Percentiles rank a stretch among this genome's conserved stretches.
Evolutionary conservation across 2,113 vertebrate species (phyloP).

Genomic region (Centropus unirufus): DNA sequence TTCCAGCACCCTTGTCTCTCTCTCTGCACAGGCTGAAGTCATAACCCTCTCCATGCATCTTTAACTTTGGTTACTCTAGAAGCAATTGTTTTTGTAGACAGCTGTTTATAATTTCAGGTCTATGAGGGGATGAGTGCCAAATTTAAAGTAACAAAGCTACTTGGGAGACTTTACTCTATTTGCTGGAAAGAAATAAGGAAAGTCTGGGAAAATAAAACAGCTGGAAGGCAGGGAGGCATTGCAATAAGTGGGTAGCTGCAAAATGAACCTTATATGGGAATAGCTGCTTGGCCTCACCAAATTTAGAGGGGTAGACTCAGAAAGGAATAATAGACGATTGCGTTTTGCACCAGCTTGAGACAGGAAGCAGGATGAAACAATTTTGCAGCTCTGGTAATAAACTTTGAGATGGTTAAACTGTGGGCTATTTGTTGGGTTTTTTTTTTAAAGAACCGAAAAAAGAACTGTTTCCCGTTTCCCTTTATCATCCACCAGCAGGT

Average conservation of each 20-base stretch:
- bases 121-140: conserved; percentile 11
- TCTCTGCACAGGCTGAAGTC: neutral
- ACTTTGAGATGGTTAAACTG: neutral
- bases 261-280: conserved; percentile 57
- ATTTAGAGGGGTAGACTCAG: conserved; percentile 33
- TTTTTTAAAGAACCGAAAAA: neutral
- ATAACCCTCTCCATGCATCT: neutral
- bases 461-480: too few species aligned
- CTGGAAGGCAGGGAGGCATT: conserved; percentile 6
- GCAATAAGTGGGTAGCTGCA: conserved; percentile 10
- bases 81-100: conserved; percentile 31
- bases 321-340: neutral
- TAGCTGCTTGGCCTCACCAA: conserved; percentile 7
- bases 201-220: conserved; percentile 30
- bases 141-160: conserved; percentile 32
- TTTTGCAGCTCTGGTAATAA: neutral
- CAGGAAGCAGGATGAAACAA: neutral
- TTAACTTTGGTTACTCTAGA: neutral
- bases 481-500: neutral
- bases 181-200: conserved; percentile 33
- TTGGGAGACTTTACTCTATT: conserved; percentile 1
- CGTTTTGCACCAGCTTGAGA: neutral
- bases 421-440: neutral
- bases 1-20: neutral
- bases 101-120: conserved; percentile 60